These are phyloP conservation scores for Pseudopleuronectes americanus DNA, from an alignment of 2,797 vertebrate species.

Conservation along the genomic window DNA sequence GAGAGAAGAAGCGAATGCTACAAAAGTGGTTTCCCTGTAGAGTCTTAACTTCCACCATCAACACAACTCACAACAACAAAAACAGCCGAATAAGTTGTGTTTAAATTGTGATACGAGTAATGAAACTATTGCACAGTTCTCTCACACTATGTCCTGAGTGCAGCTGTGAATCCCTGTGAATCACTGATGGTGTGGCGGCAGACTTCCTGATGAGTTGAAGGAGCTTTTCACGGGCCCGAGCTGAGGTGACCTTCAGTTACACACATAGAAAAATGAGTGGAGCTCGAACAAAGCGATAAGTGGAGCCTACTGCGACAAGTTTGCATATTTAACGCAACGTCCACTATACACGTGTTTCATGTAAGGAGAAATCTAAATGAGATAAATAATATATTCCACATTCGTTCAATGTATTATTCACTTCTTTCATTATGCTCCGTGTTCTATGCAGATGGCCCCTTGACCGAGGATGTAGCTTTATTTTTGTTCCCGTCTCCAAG, in stretches of 20 bases:
- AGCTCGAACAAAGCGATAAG: not conserved
- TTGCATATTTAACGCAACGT: constrained; percentile 20
- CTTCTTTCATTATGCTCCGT: not conserved
- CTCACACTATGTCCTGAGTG: not conserved
- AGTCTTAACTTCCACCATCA: constrained; percentile 6
- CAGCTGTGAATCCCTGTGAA: not conserved
- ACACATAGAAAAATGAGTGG: not conserved
- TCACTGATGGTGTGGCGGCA: not conserved
- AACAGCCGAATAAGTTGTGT: not conserved
- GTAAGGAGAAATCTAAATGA: not conserved
- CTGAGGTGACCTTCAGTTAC: not conserved
- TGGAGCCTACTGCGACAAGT: not conserved
- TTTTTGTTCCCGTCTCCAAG: not conserved
- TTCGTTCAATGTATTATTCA: constrained; percentile 30
- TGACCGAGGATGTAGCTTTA: not conserved
- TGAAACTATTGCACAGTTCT: not conserved
- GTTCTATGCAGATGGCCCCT: not conserved
- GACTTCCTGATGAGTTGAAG: not conserved
- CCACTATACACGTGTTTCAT: not conserved
- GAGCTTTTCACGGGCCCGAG: not conserved
- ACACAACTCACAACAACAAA: not conserved
- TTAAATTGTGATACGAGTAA: too few relatives aligned
- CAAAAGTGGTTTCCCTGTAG: not conserved
- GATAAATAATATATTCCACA: constrained; percentile 38
- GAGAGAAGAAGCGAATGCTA: constrained; percentile 10